Conservation (phyloP, 2,797 vertebrate genomes). For the Chromobotia macracanthus region DNA sequence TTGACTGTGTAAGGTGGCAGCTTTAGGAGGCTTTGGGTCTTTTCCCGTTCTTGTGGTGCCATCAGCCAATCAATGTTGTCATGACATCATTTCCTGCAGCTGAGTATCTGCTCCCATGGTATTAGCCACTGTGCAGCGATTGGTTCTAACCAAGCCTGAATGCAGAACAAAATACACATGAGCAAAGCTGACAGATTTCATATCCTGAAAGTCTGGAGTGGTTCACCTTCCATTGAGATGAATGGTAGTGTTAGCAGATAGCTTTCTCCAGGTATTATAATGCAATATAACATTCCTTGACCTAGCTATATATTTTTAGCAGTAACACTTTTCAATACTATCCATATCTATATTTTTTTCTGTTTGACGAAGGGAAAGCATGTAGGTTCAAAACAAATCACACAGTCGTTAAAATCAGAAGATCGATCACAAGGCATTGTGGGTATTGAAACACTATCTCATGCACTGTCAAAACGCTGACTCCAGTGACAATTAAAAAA, state of each 20-base stretch:
- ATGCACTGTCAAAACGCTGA: conserved; percentile 63
- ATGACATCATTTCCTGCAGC: not conserved
- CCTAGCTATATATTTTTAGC: too few relatives aligned
- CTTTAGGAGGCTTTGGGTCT: too few relatives aligned
- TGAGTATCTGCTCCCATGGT: not conserved
- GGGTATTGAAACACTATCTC: not conserved
- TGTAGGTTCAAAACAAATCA: not conserved
- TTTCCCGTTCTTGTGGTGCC: not conserved
- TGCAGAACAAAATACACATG: not conserved
- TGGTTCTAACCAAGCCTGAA: not conserved
- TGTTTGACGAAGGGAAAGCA: too few relatives aligned
- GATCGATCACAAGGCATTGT: conserved; percentile 30
- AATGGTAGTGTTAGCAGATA: not conserved
- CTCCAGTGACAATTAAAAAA: conserved; percentile 58
- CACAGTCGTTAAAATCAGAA: not conserved
- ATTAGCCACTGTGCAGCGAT: not conserved
- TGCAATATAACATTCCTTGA: not conserved
- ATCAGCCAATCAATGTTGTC: not conserved
- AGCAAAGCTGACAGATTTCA: not conserved
- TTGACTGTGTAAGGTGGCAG: too few relatives aligned
- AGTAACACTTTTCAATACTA: too few relatives aligned
- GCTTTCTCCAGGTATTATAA: not conserved
- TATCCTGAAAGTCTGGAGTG: too few relatives aligned
- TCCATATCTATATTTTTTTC: too few relatives aligned
- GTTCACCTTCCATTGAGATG: not conserved